Evolutionary conservation across 1,140 invertebrate species (phyloP).

Genomic region (Rhagoletis zephyria): DNA sequence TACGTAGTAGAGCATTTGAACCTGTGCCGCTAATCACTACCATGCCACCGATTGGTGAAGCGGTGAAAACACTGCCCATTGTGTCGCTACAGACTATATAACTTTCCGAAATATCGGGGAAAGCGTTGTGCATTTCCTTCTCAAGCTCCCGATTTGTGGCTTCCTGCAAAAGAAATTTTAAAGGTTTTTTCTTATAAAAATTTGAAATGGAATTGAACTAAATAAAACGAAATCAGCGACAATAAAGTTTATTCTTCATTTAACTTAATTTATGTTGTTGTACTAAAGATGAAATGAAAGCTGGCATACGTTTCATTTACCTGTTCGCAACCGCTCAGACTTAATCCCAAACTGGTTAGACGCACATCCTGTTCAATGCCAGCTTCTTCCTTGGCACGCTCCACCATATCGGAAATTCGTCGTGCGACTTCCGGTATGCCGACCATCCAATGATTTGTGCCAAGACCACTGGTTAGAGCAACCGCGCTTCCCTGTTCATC

Average conservation of each 20-base stretch:
- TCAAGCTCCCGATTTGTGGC: constrained; percentile 82
- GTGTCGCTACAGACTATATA: constrained; percentile 88
- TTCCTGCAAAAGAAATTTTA: constrained; percentile 74
- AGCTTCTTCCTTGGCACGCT: constrained; percentile 80
- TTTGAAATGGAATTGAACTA: too few species aligned
- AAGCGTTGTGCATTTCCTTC: constrained; percentile 77
- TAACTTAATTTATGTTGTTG: too few species aligned
- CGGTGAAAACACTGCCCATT: constrained; percentile 86
- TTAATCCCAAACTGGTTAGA: constrained; percentile 80
- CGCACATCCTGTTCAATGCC: constrained; percentile 77
- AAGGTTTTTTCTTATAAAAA: too few species aligned
- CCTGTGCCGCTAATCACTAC: constrained; percentile 96
- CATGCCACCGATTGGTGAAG: constrained; percentile 84
- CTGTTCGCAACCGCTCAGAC: constrained; percentile 71
- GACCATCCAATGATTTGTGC: constrained; percentile 89
- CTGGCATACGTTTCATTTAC: constrained; percentile 32
- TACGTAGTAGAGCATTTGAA: constrained; percentile 87
- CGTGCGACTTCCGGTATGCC: constrained; percentile 84
- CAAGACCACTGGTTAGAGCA: constrained; percentile 79
- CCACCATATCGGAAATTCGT: constrained; percentile 83
- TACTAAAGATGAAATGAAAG: too few species aligned
- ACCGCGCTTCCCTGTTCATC: constrained; percentile 81
- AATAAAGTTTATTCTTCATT: too few species aligned
- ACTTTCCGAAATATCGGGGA: constrained; percentile 78
- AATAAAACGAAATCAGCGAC: too few species aligned